Base-by-base conservation (phyloP, 2,797 vertebrate genomes). In the Podarcis lilfordi region DNA sequence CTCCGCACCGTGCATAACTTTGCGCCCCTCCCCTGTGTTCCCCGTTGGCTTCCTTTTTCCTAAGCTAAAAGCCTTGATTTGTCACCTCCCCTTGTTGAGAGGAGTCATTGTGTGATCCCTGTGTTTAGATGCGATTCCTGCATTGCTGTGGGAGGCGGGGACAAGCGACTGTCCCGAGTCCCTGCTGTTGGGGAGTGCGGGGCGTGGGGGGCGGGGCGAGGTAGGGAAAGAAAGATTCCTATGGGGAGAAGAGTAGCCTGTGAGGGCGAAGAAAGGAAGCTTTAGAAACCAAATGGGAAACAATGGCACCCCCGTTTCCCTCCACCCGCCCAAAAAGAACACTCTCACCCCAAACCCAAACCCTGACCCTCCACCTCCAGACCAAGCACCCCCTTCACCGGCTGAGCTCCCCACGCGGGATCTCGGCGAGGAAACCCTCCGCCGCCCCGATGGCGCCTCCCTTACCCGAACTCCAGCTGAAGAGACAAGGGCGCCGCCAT, bases 401-500 rank as follows among this genome's bases (percentile, higher is more conserved):
- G 5, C 35, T 45, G 72, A 66, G 25, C 19, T 32, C 84, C 35
- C 55, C 40, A 17, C 25, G 6, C 35, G 2, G 74, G 35, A 17
- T 8, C 17, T 29, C 27, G 15, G 59, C 1, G 43, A 21, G 68
- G 23, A 78, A 8, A 2, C 37, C 29, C 6, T 15, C n/a, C 59
- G 4, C 37, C 59, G n/a, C 69, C 17, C 43, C 61, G 50, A 50
- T 27, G 45, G 25, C 76, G 25, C 25, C 50, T 15, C 29, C 92
- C 98, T 94, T 96, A 99, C 98, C 98, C 98, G 95, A 99, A 99
- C 95, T 98, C 98, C 97, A 99, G 96, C 80, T 97, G 97, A 86
- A 99, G 91, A 50, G 95, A 97, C 92, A 98, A 40, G 97, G 98
- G 96, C 95, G 98, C 98, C 89, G 98, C 98, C 98, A 99, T 99